These are phyloP conservation scores for Pseudomyrmex flavicornis DNA, from an alignment of 1,140 invertebrate genomes.

Conservation along the genomic window DNA sequence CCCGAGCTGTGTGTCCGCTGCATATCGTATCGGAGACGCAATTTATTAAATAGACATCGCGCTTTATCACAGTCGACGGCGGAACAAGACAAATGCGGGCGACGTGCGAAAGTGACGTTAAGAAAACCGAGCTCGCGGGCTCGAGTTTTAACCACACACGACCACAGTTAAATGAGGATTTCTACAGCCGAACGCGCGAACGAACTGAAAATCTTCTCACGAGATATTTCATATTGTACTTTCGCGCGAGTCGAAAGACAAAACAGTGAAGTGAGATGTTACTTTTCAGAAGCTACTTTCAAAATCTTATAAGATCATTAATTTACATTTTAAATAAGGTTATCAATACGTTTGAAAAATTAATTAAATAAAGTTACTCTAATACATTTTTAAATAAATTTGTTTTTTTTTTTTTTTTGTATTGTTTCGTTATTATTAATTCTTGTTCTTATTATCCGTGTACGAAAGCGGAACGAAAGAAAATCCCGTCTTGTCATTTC, in stretches of 20 bases:
- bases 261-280: too few species aligned
- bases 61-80: conserved; percentile 43
- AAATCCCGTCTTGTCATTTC: background rate
- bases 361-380: background rate
- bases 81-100: conserved; percentile 39
- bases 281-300: too few species aligned
- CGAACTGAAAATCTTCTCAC: conserved; percentile 6
- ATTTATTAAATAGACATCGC: conserved; percentile 50
- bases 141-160: too few species aligned
- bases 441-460: background rate
- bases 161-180: background rate
- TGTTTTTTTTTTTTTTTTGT: background rate
- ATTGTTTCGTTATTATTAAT: background rate
- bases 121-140: background rate
- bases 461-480: background rate
- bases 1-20: background rate
- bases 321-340: background rate
- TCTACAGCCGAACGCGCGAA: background rate
- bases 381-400: background rate
- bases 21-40: conserved; percentile 21
- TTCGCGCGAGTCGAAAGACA: too few species aligned
- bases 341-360: background rate
- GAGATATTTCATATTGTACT: background rate
- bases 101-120: conserved; percentile 40
- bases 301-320: too few species aligned